phyloP scores from a whole-genome alignment of 1,140 invertebrate genomes.

The Pararge aegeria region DNA sequence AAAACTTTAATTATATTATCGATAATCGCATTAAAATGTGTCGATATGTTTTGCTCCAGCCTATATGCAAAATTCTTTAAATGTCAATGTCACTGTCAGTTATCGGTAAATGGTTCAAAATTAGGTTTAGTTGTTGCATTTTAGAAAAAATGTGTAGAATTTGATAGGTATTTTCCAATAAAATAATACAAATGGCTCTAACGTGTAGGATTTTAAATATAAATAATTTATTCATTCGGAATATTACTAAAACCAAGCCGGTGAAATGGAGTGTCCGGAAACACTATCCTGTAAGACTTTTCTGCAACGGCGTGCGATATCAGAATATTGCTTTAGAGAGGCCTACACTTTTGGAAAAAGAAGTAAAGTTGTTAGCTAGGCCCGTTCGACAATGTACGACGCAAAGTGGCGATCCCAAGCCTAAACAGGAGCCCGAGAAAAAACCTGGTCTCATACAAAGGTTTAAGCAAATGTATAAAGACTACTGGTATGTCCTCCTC shows the following conservation, averaged over 20 bases:
- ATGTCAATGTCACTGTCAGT: too few species aligned
- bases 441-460: slow-evolving; percentile 87
- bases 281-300: slow-evolving; percentile 44
- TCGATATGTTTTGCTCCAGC: too few species aligned
- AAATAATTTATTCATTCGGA: slow-evolving; percentile 44
- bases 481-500: slow-evolving; percentile 96
- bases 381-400: slow-evolving; percentile 38
- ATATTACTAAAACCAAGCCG: slow-evolving; percentile 60
- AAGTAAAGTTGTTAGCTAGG: slow-evolving; percentile 23
- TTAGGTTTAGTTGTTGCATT: neutral
- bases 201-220: slow-evolving; percentile 48
- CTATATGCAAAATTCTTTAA: too few species aligned
- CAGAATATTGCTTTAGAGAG: slow-evolving; percentile 38
- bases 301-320: slow-evolving; percentile 45
- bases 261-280: slow-evolving; percentile 49
- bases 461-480: slow-evolving; percentile 94
- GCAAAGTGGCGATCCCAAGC: slow-evolving; percentile 30
- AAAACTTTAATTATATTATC: too few species aligned
- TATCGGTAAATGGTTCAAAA: too few species aligned
- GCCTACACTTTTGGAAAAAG: slow-evolving; percentile 30
- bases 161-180: neutral
- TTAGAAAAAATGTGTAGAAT: slow-evolving; percentile 20
- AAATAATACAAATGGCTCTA: slow-evolving; percentile 56
- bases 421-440: slow-evolving; percentile 55
- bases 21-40: too few species aligned